A percentile compares a stretch with the other conserved stretches of the same genome.
These are phyloP conservation scores for Leptopterna dolabrata DNA, from an alignment of 2,888 invertebrate genomes.

Conservation along the genomic window DNA sequence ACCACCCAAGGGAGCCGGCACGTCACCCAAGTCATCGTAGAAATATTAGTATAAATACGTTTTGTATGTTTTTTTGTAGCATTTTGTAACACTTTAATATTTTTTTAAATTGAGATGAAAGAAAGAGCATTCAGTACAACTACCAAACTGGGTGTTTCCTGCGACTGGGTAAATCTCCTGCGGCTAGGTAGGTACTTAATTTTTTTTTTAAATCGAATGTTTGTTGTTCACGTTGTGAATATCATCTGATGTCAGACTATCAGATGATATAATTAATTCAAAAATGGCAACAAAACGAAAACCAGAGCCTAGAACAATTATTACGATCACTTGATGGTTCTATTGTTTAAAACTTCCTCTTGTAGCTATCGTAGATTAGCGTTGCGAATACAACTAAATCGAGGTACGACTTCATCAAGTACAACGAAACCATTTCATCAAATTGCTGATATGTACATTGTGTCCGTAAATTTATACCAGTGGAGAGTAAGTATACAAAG, in stretches of 20 bases:
- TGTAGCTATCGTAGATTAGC: neutral
- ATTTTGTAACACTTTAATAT: conserved; percentile 55
- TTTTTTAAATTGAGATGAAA: conserved; percentile 7
- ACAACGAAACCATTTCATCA: neutral
- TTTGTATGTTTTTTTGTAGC: conserved; percentile 56
- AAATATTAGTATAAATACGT: conserved; percentile 47
- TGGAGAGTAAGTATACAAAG: neutral
- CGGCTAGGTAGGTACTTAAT: neutral
- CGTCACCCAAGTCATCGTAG: conserved; percentile 62
- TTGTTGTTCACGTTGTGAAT: neutral
- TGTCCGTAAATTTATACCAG: neutral
- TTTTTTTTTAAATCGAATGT: neutral
- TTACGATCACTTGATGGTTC: neutral
- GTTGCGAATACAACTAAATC: neutral
- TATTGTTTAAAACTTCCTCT: neutral
- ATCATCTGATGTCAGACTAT: neutral
- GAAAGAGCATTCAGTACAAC: conserved; percentile 16
- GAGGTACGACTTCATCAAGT: neutral
- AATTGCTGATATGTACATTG: neutral
- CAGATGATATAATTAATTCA: neutral
- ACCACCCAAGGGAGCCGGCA: conserved; percentile 59
- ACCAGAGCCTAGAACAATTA: neutral
- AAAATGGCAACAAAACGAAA: neutral
- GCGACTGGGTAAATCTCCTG: neutral
- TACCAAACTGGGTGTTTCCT: neutral